Evolutionary conservation across 2,113 vertebrate species (phyloP).

Genomic region (Pterophyllum scalare): DNA sequence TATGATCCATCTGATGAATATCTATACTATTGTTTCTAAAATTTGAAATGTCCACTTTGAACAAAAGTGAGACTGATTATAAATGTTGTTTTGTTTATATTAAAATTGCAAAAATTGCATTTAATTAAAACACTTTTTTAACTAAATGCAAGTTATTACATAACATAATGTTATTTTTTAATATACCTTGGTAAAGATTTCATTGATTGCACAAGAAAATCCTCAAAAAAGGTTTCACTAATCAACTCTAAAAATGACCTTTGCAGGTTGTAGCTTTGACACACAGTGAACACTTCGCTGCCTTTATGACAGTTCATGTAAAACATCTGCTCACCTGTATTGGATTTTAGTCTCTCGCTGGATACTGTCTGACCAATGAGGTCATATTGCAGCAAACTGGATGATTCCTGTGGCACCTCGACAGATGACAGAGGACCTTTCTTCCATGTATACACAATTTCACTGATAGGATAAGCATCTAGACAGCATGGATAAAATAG

Average conservation of each 20-base stretch:
- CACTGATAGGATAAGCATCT: conserved; percentile 86
- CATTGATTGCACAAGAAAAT: not conserved
- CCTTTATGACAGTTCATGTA: not conserved
- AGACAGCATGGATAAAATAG: not conserved
- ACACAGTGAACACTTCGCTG: not conserved
- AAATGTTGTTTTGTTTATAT: not conserved
- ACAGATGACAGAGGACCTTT: conserved; percentile 84
- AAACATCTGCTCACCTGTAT: conserved; percentile 76
- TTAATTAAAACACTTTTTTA: not conserved
- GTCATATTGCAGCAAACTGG: conserved; percentile 85
- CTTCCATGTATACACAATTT: conserved; percentile 87
- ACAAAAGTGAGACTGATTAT: not conserved
- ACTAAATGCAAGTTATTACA: not conserved
- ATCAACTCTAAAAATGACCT: not conserved
- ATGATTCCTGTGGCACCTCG: conserved; percentile 85
- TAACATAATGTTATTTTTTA: not conserved
- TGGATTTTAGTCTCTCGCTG: conserved; percentile 83
- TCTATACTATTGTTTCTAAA: too few relatives aligned
- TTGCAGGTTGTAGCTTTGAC: not conserved
- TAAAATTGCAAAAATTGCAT: not conserved
- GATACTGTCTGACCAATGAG: conserved; percentile 86
- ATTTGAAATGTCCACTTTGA: too few relatives aligned
- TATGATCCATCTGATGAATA: not conserved
- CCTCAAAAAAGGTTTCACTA: not conserved
- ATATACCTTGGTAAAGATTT: not conserved